These are phyloP conservation scores for Enteromius treurensis DNA, from an alignment of 2,797 vertebrate genomes.

Conservation along the genomic window DNA sequence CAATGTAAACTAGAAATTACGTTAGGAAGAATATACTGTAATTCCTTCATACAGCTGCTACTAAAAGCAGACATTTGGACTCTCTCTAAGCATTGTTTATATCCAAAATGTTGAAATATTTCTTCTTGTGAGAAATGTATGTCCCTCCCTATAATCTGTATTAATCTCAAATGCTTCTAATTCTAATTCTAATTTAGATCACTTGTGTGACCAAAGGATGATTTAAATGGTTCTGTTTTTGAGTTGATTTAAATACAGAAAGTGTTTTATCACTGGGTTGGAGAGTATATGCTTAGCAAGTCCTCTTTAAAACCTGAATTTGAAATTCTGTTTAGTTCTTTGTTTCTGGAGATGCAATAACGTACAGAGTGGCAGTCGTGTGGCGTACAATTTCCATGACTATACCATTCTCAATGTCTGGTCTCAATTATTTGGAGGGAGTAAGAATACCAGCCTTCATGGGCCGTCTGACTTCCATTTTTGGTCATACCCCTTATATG, in stretches of 20 bases:
- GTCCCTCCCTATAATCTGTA: too few relatives aligned
- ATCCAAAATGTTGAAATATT: conserved; percentile 2
- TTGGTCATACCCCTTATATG: conserved; percentile 18
- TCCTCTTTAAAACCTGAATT: neutral
- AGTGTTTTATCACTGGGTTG: neutral
- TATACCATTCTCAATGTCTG: neutral
- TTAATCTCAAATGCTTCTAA: neutral
- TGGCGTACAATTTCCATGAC: conserved; percentile 20
- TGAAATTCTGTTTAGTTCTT: neutral
- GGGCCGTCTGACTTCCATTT: conserved; percentile 10
- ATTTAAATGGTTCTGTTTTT: too few relatives aligned
- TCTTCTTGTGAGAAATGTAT: neutral
- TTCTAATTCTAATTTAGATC: neutral
- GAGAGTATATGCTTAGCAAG: neutral
- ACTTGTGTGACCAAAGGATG: neutral
- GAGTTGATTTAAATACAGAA: neutral
- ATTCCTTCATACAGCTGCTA: neutral
- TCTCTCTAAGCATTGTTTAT: neutral
- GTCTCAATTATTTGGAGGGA: conserved; percentile 8
- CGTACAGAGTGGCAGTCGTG: neutral
- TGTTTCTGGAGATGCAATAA: neutral
- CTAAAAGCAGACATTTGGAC: neutral
- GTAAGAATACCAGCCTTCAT: neutral
- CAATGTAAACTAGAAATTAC: neutral
- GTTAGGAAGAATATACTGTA: neutral